A percentile compares a stretch with the other conserved stretches of the same genome.
Evolutionary conservation across 2,888 invertebrate genomes (phyloP).

Genomic region (Schizaphis graminum): DNA sequence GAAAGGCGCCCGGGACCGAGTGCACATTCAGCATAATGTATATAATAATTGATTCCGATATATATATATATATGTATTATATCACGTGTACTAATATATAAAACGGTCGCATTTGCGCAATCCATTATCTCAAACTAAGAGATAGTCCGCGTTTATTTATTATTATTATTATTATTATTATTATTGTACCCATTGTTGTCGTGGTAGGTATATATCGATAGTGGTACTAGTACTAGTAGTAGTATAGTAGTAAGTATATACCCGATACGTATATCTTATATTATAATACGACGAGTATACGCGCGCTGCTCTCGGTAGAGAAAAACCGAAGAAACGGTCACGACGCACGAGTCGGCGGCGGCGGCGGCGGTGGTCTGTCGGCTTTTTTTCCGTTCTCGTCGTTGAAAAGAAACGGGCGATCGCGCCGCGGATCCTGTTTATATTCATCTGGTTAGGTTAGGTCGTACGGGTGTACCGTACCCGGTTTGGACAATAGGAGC

Average conservation of each 20-base stretch:
- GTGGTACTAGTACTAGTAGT: too few relatives aligned
- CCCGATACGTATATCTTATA: background rate
- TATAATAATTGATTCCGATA: conserved; percentile 46
- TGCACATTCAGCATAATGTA: conserved; percentile 12
- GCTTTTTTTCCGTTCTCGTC: background rate
- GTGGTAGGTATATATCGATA: background rate
- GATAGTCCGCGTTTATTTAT: conserved; percentile 26
- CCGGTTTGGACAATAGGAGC: conserved; percentile 53
- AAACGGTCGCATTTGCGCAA: conserved; percentile 33
- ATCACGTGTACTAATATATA: background rate
- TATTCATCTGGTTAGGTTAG: background rate
- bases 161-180: background rate
- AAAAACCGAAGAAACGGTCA: conserved; percentile 59
- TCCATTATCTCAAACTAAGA: conserved; percentile 55
- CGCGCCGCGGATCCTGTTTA: conserved; percentile 40
- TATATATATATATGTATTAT: background rate
- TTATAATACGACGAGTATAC: background rate
- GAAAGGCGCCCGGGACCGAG: conserved; percentile 3
- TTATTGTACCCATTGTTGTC: conserved; percentile 21
- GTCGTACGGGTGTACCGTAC: conserved; percentile 24
- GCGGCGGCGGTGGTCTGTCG: background rate
- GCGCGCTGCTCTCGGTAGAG: background rate
- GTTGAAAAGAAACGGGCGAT: background rate
- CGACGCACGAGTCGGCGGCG: conserved; percentile 16
- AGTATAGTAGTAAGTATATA: too few relatives aligned